phyloP scores from a whole-genome alignment of 2,888 invertebrate genomes.

The Drosophila putrida region DNA sequence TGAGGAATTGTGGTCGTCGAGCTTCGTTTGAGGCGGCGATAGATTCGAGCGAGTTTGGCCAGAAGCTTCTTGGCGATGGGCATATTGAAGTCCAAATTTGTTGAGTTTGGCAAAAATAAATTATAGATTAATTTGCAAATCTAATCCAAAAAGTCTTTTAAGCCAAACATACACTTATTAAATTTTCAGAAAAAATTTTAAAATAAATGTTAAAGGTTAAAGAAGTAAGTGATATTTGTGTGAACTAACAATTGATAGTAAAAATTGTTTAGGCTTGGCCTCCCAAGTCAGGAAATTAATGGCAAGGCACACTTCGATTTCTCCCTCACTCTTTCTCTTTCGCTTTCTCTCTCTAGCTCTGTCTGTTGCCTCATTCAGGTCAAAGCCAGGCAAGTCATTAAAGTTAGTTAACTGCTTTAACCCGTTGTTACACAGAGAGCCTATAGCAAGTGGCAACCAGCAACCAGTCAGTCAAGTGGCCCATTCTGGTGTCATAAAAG shows the following conservation, averaged over 20 bases:
- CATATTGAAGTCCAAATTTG: slow-evolving; percentile 24
- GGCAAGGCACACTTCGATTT: neutral
- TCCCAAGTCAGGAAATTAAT: slow-evolving; percentile 9
- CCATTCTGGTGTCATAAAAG: slow-evolving; percentile 62
- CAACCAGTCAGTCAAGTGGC: slow-evolving; percentile 46
- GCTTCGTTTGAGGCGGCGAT: slow-evolving; percentile 20
- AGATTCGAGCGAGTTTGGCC: slow-evolving; percentile 20
- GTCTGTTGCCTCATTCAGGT: neutral
- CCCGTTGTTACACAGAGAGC: slow-evolving; percentile 46
- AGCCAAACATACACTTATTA: slow-evolving; percentile 2
- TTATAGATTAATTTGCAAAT: neutral
- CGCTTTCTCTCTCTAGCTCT: neutral
- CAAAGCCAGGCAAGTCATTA: slow-evolving; percentile 57
- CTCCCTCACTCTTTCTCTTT: neutral
- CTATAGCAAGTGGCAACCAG: neutral
- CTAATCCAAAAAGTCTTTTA: slow-evolving; percentile 8
- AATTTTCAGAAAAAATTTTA: slow-evolving; percentile 14
- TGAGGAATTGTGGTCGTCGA: neutral
- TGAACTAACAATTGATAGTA: slow-evolving; percentile 17
- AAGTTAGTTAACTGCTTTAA: slow-evolving; percentile 69
- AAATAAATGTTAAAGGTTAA: slow-evolving; percentile 4
- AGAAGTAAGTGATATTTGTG: slow-evolving; percentile 2
- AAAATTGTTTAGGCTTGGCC: neutral
- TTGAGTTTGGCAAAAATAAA: neutral
- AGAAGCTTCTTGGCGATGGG: slow-evolving; percentile 27